These are phyloP conservation scores for Gastrophryne carolinensis DNA, from an alignment of 2,797 vertebrate species.

Conservation along the genomic window DNA sequence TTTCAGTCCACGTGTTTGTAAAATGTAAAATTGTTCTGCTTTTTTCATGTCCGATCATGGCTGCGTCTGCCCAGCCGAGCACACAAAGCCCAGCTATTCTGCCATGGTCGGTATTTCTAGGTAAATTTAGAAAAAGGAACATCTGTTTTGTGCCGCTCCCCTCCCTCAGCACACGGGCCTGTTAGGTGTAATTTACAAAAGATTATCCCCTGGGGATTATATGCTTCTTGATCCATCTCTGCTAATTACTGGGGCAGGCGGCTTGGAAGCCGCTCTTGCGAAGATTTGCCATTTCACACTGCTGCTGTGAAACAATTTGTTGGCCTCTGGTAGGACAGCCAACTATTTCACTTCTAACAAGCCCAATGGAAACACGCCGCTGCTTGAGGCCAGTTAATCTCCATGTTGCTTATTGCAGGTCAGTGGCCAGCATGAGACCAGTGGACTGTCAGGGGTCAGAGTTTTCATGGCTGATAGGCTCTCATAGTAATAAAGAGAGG, in stretches of 20 bases:
- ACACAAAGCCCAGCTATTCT: too few species aligned
- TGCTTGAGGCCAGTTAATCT: neutral
- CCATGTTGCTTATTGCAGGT: constrained; percentile 1
- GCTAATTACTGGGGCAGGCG: neutral
- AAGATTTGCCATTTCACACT: neutral
- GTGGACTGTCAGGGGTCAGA: neutral
- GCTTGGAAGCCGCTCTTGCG: neutral
- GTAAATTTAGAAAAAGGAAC: neutral
- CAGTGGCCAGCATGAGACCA: neutral
- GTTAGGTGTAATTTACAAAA: neutral
- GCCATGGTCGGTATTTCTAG: too few species aligned
- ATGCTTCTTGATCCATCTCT: neutral
- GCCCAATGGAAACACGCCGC: constrained; percentile 28
- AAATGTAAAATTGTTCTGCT: too few species aligned
- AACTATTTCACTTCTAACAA: constrained; percentile 9
- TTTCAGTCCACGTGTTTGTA: too few species aligned
- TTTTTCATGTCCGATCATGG: too few species aligned
- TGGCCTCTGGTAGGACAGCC: neutral
- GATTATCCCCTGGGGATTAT: neutral
- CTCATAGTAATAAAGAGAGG: neutral
- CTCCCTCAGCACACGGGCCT: too few species aligned
- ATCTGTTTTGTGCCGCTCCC: neutral
- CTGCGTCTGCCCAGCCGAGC: too few species aligned
- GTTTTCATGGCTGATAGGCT: neutral
- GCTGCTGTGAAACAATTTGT: neutral